Evolutionary conservation across 2,888 invertebrate genomes (phyloP).

Genomic region (Drosophila prostipennis): DNA sequence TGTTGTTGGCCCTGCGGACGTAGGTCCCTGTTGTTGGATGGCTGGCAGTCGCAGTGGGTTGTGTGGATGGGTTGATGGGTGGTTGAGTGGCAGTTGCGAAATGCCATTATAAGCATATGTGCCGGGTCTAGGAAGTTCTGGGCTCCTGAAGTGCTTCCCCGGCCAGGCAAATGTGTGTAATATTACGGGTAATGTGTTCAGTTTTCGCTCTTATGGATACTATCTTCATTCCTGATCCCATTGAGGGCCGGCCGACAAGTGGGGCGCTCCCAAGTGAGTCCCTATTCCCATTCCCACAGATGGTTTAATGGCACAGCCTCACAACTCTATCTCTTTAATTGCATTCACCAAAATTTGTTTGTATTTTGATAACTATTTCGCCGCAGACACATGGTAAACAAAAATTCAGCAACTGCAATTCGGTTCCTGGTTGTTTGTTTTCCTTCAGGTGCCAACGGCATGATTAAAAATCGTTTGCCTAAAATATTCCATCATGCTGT

Average conservation of each 20-base stretch:
- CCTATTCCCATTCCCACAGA: not conserved
- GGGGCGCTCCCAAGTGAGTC: not conserved
- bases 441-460: slow-evolving; percentile 66
- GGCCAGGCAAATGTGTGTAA: slow-evolving; percentile 59
- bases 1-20: slow-evolving; percentile 11
- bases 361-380: slow-evolving; percentile 31
- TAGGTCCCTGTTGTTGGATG: slow-evolving; percentile 9
- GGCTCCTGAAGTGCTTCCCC: slow-evolving; percentile 63
- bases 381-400: slow-evolving; percentile 37
- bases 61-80: slow-evolving; percentile 21
- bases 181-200: slow-evolving; percentile 33
- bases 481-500: slow-evolving; percentile 56
- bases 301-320: not conserved
- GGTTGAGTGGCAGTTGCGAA: slow-evolving; percentile 70
- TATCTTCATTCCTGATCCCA: slow-evolving; percentile 35
- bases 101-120: slow-evolving; percentile 77
- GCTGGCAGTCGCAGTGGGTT: slow-evolving; percentile 1
- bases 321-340: slow-evolving; percentile 8
- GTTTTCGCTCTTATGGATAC: slow-evolving; percentile 9
- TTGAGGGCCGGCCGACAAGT: slow-evolving; percentile 6
- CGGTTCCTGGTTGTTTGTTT: slow-evolving; percentile 25
- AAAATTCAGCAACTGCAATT: slow-evolving; percentile 36
- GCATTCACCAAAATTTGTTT: slow-evolving; percentile 15
- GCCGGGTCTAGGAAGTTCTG: slow-evolving; percentile 22
- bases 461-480: slow-evolving; percentile 70